Evolutionary conservation across 1,140 invertebrate genomes (phyloP).

Genomic region (Heliothis virescens): DNA sequence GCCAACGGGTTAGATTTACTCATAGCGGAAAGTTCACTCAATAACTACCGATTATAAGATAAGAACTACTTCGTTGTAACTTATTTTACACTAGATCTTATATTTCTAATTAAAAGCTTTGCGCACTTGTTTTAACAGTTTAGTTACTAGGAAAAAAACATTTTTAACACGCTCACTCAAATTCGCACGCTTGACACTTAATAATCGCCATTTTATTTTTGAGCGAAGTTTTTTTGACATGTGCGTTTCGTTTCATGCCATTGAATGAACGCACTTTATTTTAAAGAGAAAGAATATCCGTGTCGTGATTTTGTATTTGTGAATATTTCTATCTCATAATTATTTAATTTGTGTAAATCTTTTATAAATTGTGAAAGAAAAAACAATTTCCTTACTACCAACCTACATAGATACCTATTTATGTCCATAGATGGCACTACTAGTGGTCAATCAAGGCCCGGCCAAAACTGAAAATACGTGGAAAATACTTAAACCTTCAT

Average conservation of each 20-base stretch:
- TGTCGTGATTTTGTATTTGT: too few relatives aligned
- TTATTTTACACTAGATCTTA: not conserved
- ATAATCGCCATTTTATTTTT: slow-evolving; percentile 8
- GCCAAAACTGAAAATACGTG: too few relatives aligned
- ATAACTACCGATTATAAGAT: not conserved
- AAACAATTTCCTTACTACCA: too few relatives aligned
- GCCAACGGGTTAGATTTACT: slow-evolving; percentile 74
- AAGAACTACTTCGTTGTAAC: not conserved
- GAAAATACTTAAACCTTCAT: too few relatives aligned
- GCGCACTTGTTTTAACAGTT: not conserved
- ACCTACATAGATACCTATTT: too few relatives aligned
- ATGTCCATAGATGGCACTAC: too few relatives aligned
- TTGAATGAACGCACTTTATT: not conserved
- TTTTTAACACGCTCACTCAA: not conserved
- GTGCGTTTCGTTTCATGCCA: not conserved
- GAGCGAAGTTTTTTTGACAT: slow-evolving; percentile 11
- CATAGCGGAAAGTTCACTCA: slow-evolving; percentile 52
- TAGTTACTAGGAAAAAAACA: not conserved
- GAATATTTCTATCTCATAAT: too few relatives aligned
- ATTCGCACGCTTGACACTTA: slow-evolving; percentile 26
- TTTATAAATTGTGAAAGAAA: too few relatives aligned
- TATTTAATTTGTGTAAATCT: too few relatives aligned
- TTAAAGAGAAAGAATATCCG: too few relatives aligned
- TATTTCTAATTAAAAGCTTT: too few relatives aligned
- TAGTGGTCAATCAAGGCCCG: too few relatives aligned